These are phyloP conservation scores for Hesperia comma DNA, from an alignment of 2,888 invertebrate species.

Conservation along the genomic window DNA sequence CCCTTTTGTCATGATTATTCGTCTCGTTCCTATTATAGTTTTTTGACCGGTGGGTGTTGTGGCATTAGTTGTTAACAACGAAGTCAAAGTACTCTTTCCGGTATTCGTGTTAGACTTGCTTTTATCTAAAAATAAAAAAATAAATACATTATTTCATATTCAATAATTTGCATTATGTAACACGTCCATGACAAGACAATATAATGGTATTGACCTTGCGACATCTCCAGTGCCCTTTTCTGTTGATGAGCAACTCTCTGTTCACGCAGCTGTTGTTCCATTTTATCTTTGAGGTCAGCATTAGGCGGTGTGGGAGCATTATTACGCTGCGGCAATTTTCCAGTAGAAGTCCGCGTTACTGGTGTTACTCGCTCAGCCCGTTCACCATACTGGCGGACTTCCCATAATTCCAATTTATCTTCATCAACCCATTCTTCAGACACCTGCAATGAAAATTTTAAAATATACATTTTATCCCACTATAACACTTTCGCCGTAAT, in stretches of 20 bases:
- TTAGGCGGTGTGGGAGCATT: constrained; percentile 81
- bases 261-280: constrained; percentile 94
- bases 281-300: constrained; percentile 93
- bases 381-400: constrained; percentile 96
- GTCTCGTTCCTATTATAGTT: constrained; percentile 85
- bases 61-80: constrained; percentile 83
- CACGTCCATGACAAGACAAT: not conserved
- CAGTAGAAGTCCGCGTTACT: constrained; percentile 92
- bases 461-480: not conserved
- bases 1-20: constrained; percentile 90
- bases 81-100: constrained; percentile 87
- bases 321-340: constrained; percentile 84
- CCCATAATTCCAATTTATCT: constrained; percentile 97
- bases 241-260: constrained; percentile 96
- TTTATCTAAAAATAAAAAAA: constrained; percentile 72
- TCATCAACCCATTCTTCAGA: constrained; percentile 98
- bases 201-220: constrained; percentile 75
- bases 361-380: constrained; percentile 88
- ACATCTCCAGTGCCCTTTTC: constrained; percentile 89
- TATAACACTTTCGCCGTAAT: constrained; percentile 82
- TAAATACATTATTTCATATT: not conserved
- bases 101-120: constrained; percentile 76
- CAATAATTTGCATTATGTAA: constrained; percentile 5
- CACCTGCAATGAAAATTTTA: constrained; percentile 79
- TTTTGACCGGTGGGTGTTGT: constrained; percentile 84